A percentile compares a stretch with the other conserved stretches of the same genome.
Conservation (phyloP, 2,888 invertebrate genomes). For the Isoperla grammatica region DNA sequence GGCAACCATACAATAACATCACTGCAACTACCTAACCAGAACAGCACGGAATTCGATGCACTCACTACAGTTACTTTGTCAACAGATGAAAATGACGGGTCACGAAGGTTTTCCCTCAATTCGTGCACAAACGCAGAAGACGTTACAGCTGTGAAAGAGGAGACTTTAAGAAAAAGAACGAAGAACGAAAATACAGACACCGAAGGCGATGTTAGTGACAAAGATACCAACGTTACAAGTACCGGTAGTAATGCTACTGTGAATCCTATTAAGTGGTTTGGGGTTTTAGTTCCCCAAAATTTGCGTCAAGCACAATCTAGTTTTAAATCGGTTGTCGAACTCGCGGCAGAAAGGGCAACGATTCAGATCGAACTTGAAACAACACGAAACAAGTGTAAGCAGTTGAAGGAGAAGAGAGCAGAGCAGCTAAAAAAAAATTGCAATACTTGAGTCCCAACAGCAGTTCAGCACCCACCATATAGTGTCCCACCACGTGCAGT, state of each 20-base stretch:
- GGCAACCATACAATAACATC: slow-evolving; percentile 67
- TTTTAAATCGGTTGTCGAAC: slow-evolving; percentile 64
- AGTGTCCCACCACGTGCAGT: too few species aligned
- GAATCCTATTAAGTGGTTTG: slow-evolving; percentile 83
- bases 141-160: background rate
- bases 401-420: slow-evolving; percentile 7
- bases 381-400: slow-evolving; percentile 6
- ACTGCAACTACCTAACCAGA: slow-evolving; percentile 64
- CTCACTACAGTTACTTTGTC: slow-evolving; percentile 38
- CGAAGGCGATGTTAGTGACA: background rate
- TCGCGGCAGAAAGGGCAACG: slow-evolving; percentile 62
- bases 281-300: slow-evolving; percentile 74
- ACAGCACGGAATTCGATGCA: slow-evolving; percentile 48
- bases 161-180: background rate
- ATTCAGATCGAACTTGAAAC: slow-evolving; percentile 55
- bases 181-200: background rate
- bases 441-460: too few species aligned
- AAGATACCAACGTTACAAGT: background rate
- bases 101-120: slow-evolving; percentile 9
- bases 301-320: slow-evolving; percentile 66
- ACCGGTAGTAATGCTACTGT: slow-evolving; percentile 20
- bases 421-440: background rate
- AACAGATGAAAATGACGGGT: slow-evolving; percentile 9
- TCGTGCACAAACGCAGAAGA: slow-evolving; percentile 1
- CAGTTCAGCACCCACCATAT: too few species aligned